Evolutionary conservation across 2,888 invertebrate species (phyloP), one percentile per base, ranked within the genome.

Genomic region (Taphrorychus bicolor): DNA sequence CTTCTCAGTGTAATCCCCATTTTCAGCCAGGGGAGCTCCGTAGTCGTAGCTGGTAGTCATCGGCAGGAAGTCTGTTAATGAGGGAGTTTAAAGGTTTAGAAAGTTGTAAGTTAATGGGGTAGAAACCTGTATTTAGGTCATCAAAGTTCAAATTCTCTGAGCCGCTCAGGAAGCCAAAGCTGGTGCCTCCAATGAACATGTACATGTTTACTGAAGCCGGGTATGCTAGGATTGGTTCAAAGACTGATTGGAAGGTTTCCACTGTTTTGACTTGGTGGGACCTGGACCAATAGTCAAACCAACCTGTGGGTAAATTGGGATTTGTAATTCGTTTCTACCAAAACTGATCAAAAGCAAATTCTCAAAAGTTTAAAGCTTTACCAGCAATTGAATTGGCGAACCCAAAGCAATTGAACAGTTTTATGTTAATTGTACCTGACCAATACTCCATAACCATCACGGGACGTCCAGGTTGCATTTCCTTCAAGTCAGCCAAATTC

Each of bases 151-250:
- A 59, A 18, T 75, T 78, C 41, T 67, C 77, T 41, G 72, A 77
- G 11, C 79, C 80, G 68, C 77, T 80, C 59, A 78, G 70, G 58
- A 90, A 94, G 65, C 89, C 93, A 78, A 91, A 93, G 77, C 93
- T 95, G 0, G 93, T 93, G 54, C 96, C 96, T 14, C 97, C 97
- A 76, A 89, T 91, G 81, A 95, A 95, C 92, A 97, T 94, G 78
- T 96, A 97, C 75, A 96, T 87, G 77, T 95, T 97, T 21, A 96
- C 88, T 59, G 90, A 79, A 3, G 79, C 75, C 3, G 78, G 77
- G 67, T 73, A 80, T 18, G 61, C 58, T 7, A 81, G 65, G 59
- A 81, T 80, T n/a, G 66, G 57, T 57, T 77, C 71, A 9, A 77
- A 73, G 45, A 75, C 72, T 19, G 74, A 57, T n/a, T 64, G 68